Evolutionary conservation across 2,888 invertebrate species (phyloP).

Genomic region (Plebejus argus): DNA sequence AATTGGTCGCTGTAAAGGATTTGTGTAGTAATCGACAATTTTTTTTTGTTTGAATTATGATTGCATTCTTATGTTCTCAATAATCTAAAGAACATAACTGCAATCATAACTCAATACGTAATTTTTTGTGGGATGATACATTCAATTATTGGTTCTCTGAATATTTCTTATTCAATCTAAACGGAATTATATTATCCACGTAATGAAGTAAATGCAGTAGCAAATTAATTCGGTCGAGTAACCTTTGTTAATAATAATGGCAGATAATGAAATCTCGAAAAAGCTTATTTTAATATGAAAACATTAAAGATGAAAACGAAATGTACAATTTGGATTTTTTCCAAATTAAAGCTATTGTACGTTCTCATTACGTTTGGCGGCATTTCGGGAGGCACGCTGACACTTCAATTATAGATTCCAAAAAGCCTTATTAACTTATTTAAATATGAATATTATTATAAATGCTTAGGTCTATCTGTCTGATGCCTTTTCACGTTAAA

Average conservation of each 20-base stretch:
- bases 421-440: not conserved
- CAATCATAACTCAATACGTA: too few species aligned
- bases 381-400: not conserved
- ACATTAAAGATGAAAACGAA: not conserved
- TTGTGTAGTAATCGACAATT: too few species aligned
- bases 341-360: conserved; percentile 30
- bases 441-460: not conserved
- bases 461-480: not conserved
- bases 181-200: too few species aligned
- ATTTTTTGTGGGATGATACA: too few species aligned
- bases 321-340: conserved; percentile 36
- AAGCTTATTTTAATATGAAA: not conserved
- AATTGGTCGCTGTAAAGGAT: too few species aligned
- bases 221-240: too few species aligned
- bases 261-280: not conserved
- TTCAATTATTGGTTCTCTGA: too few species aligned
- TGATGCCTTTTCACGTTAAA: not conserved
- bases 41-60: too few species aligned
- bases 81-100: too few species aligned
- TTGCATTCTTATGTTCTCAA: too few species aligned
- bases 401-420: not conserved
- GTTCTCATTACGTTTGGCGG: not conserved
- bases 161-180: too few species aligned
- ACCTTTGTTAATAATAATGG: not conserved
- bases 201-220: too few species aligned